Percentiles rank a stretch among this genome's conserved stretches.
Conservation (phyloP, 2,888 invertebrate species). For the Panorpa germanica region DNA sequence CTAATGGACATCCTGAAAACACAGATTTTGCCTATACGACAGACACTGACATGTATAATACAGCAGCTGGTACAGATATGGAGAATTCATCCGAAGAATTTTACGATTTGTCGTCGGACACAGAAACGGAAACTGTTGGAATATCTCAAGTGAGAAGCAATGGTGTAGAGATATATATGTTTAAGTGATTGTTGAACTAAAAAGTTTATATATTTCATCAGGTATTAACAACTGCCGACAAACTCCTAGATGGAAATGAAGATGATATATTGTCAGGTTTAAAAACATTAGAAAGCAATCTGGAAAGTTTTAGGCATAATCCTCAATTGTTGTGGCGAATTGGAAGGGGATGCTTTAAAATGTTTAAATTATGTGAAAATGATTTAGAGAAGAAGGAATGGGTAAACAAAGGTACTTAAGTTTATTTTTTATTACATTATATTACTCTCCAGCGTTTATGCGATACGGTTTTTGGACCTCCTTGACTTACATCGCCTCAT, state of each 20-base stretch:
- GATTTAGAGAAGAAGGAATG: slow-evolving; percentile 9
- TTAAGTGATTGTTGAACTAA: too few relatives aligned
- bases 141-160: too few relatives aligned
- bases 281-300: too few relatives aligned
- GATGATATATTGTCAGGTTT: slow-evolving; percentile 10
- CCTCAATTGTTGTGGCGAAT: slow-evolving; percentile 12
- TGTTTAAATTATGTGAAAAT: slow-evolving; percentile 10
- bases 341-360: slow-evolving; percentile 11
- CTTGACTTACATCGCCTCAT: too few relatives aligned
- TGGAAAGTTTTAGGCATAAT: slow-evolving; percentile 1
- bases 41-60: slow-evolving; percentile 9
- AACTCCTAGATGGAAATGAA: slow-evolving; percentile 8
- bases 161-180: too few relatives aligned
- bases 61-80: slow-evolving; percentile 25
- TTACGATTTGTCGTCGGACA: slow-evolving; percentile 28
- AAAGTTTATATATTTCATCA: slow-evolving; percentile 8
- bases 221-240: slow-evolving; percentile 10
- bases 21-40: slow-evolving; percentile 9
- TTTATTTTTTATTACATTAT: too few relatives aligned
- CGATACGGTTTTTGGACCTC: too few relatives aligned
- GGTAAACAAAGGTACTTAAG: too few relatives aligned
- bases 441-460: too few relatives aligned
- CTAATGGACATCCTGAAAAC: too few relatives aligned
- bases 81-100: slow-evolving; percentile 31
- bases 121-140: slow-evolving; percentile 24